Percentiles rank a stretch among this genome's conserved stretches.
phyloP scores from a whole-genome alignment of 1,140 invertebrate species.

The Microplitis mediator region DNA sequence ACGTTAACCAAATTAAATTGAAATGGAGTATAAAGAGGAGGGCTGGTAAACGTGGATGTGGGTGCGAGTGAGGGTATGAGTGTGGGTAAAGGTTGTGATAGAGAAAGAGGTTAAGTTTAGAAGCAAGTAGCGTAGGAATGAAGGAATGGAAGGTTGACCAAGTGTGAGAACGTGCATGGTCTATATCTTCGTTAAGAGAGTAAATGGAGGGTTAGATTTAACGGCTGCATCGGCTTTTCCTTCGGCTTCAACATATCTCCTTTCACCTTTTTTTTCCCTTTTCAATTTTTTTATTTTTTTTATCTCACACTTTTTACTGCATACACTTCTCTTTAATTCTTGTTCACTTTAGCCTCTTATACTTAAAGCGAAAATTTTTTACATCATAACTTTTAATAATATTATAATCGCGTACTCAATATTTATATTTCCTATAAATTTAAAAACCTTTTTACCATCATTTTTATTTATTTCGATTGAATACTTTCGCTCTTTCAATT shows the following conservation, averaged over 20 bases:
- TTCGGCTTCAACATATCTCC: conserved; percentile 10
- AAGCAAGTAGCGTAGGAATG: neutral
- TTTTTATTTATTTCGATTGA: no score
- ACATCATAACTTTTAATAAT: conserved; percentile 20
- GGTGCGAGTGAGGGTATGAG: neutral
- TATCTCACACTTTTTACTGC: neutral
- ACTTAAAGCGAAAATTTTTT: neutral
- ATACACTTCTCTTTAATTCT: neutral
- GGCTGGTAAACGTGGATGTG: no score
- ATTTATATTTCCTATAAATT: no score
- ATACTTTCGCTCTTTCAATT: no score
- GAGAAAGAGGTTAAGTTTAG: neutral
- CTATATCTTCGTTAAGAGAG: conserved; percentile 27
- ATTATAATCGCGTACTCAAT: conserved; percentile 11
- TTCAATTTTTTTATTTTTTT: neutral
- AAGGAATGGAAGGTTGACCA: neutral
- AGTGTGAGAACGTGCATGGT: neutral
- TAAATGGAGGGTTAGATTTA: conserved; percentile 24
- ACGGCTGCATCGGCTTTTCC: conserved; percentile 15
- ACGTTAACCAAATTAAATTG: neutral
- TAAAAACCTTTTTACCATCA: no score
- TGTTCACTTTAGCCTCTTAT: neutral
- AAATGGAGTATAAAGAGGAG: neutral
- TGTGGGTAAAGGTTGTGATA: neutral
- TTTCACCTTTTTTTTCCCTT: neutral